Evolutionary conservation across 2,888 invertebrate genomes (phyloP).

Genomic region (Noctua fimbriata): DNA sequence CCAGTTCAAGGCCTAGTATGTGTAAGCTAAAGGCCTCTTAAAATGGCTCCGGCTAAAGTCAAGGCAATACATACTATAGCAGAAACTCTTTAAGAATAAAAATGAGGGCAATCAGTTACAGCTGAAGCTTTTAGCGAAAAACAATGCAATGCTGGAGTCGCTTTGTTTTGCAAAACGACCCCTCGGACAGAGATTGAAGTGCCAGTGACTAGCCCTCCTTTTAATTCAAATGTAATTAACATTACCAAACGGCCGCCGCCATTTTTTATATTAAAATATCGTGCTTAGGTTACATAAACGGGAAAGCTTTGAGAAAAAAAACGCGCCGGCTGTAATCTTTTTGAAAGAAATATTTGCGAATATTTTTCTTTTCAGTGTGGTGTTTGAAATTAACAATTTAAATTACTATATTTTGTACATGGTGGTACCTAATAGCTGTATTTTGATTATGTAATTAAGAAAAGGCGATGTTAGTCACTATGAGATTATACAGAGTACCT

Average conservation of each 20-base stretch:
- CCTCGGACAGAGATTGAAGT: slow-evolving; percentile 33
- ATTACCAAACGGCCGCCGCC: slow-evolving; percentile 20
- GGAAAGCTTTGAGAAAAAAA: slow-evolving; percentile 30
- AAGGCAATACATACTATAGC: slow-evolving; percentile 9
- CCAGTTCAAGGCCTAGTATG: slow-evolving; percentile 24
- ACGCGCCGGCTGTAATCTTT: slow-evolving; percentile 5
- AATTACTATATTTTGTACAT: not conserved
- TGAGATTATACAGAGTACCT: not conserved
- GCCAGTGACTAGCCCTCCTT: slow-evolving; percentile 18
- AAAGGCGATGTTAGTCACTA: not conserved
- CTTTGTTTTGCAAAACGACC: slow-evolving; percentile 35
- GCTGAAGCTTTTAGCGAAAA: slow-evolving; percentile 39
- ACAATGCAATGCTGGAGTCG: slow-evolving; percentile 43
- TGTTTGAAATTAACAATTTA: slow-evolving; percentile 14
- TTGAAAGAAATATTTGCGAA: slow-evolving; percentile 8
- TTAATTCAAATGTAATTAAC: slow-evolving; percentile 53
- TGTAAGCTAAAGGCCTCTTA: not conserved
- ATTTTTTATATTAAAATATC: slow-evolving; percentile 48
- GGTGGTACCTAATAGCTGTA: not conserved
- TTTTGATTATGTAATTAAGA: not conserved
- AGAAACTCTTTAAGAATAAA: slow-evolving; percentile 23
- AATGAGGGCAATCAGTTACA: slow-evolving; percentile 40
- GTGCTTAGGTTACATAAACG: slow-evolving; percentile 24
- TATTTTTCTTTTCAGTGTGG: slow-evolving; percentile 8
- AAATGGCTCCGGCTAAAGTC: slow-evolving; percentile 6